A percentile compares a stretch with the other conserved stretches of the same genome.
phyloP scores from a whole-genome alignment of 2,797 vertebrate genomes.

The Pangasius macronema region DNA sequence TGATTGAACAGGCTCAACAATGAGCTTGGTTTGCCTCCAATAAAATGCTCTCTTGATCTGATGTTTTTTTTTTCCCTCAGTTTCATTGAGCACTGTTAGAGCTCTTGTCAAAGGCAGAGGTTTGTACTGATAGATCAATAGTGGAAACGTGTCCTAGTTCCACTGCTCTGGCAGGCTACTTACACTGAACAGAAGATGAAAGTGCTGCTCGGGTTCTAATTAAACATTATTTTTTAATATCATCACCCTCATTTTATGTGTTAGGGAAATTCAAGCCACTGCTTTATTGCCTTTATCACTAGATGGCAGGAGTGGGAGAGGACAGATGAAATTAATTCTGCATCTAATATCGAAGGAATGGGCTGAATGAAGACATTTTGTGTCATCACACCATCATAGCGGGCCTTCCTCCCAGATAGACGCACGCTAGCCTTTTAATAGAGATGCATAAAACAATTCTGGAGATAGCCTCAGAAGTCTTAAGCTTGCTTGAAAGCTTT shows the following conservation, averaged over 20 bases:
- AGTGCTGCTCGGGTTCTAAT: constrained; percentile 76
- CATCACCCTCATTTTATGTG: constrained; percentile 63
- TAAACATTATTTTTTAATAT: constrained; percentile 71
- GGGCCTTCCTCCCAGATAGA: constrained; percentile 26
- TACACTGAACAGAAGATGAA: constrained; percentile 67
- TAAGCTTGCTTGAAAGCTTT: constrained; percentile 73
- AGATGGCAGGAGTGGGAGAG: constrained; percentile 11
- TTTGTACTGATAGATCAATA: constrained; percentile 73
- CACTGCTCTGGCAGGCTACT: constrained; percentile 61
- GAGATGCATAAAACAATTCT: constrained; percentile 54
- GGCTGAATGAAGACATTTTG: constrained; percentile 4
- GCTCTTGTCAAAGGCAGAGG: constrained; percentile 63
- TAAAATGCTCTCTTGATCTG: constrained; percentile 72
- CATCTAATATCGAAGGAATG: constrained; percentile 21
- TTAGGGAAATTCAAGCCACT: constrained; percentile 52
- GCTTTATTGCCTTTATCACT: constrained; percentile 26
- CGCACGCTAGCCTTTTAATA: constrained; percentile 52
- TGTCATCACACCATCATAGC: constrained; percentile 21
- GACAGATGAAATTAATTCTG: constrained; percentile 21
- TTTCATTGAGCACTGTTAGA: constrained; percentile 60
- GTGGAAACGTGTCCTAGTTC: constrained; percentile 67
- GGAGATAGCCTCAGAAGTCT: constrained; percentile 60
- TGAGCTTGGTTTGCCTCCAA: constrained; percentile 60
- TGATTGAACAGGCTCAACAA: constrained; percentile 50
- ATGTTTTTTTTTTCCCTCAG: constrained; percentile 57